phyloP scores from a whole-genome alignment of 1,140 invertebrate species.

The Drepana arcuata region DNA sequence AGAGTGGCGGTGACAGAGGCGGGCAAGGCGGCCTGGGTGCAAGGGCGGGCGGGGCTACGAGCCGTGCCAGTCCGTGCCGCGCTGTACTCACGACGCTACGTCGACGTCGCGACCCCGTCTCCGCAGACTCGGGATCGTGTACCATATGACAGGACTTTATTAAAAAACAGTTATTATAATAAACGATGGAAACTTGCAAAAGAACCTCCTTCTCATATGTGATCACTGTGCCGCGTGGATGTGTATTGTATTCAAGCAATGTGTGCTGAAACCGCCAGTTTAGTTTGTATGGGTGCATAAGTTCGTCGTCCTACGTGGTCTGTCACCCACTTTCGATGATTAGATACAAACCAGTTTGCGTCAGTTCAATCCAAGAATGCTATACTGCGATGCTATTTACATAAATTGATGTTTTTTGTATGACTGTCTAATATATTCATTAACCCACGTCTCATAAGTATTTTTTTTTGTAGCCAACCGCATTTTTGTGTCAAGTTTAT shows the following conservation, averaged over 20 bases:
- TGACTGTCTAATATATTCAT: too few species aligned
- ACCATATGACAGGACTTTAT: too few species aligned
- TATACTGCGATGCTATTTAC: conserved; percentile 40
- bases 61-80: conserved; percentile 45
- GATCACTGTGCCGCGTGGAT: conserved; percentile 35
- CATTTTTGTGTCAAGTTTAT: too few species aligned
- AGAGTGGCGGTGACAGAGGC: conserved; percentile 55
- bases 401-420: too few species aligned
- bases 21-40: conserved; percentile 21
- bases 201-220: conserved; percentile 19
- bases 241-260: conserved; percentile 29
- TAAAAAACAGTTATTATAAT: conserved; percentile 18
- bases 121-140: conserved; percentile 22
- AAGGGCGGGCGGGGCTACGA: conserved; percentile 43
- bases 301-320: conserved; percentile 30
- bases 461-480: too few species aligned
- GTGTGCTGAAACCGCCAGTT: conserved; percentile 28
- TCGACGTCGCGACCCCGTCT: conserved; percentile 12
- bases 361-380: conserved; percentile 11
- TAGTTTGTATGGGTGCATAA: conserved; percentile 47
- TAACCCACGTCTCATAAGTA: too few species aligned
- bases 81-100: conserved; percentile 39
- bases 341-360: conserved; percentile 30
- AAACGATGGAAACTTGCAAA: conserved; percentile 23
- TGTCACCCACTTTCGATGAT: conserved; percentile 47